Conservation (phyloP, 2,113 vertebrate genomes). For the Cisticola juncidis region DNA sequence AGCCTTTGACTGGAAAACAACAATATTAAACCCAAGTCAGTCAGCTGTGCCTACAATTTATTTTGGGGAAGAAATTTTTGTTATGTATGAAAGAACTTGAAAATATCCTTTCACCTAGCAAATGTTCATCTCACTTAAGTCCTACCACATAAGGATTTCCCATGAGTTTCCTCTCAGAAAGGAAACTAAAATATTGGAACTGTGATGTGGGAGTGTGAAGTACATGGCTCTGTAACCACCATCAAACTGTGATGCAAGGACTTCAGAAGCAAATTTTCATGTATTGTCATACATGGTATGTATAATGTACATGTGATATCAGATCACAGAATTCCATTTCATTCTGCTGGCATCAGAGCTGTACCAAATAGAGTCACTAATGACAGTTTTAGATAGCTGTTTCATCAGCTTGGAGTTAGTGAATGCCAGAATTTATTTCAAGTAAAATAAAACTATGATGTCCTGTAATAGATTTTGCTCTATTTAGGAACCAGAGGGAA, state of each 20-base stretch:
- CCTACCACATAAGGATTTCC: background rate
- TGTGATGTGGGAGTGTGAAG: background rate
- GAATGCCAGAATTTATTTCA: background rate
- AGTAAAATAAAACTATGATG: background rate
- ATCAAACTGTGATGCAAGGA: background rate
- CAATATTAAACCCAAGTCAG: background rate
- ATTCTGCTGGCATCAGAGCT: background rate
- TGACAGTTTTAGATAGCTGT: background rate
- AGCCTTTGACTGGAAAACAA: background rate
- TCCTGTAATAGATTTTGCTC: background rate
- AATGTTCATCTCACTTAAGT: background rate
- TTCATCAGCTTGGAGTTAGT: background rate
- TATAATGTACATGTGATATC: background rate
- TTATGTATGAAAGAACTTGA: background rate
- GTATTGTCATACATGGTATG: fast-evolving
- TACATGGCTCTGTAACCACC: background rate
- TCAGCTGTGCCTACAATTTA: background rate
- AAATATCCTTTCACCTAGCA: background rate
- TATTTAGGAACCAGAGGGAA: background rate
- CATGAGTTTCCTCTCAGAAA: background rate
- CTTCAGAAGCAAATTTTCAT: background rate
- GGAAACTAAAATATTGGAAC: background rate
- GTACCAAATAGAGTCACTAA: background rate
- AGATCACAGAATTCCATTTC: background rate
- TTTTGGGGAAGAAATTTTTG: background rate